Base-by-base conservation (phyloP, 2,113 vertebrate genomes). In the Oncorhynchus nerka region DNA sequence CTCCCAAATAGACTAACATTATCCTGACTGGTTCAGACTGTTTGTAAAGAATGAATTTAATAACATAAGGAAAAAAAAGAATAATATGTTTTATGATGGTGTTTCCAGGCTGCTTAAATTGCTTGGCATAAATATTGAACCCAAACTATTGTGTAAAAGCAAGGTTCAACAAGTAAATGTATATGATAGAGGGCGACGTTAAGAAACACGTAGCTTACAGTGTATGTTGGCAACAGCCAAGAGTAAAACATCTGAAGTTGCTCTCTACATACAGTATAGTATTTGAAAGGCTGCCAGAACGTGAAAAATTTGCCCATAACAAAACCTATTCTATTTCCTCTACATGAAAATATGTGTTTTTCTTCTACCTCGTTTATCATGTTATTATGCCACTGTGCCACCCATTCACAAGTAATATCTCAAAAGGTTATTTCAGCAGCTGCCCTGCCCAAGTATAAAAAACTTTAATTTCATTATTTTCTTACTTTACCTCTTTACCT, bases 351-450 rank as follows among this genome's bases (percentile, higher is more conserved):
- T 1, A 61, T 11, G 8, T 15, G 3, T n/a, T 61, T 61, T 20
- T 22, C n/a, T 24, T n/a, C 6, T 22, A 11, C 20, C 59, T 24
- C n/a, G 2, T 62, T 24, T 22, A 24, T 62, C n/a, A 62, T 8
- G n/a, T 8, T 62, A 22, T 62, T 62, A 5, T 16, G 57, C 26
- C 57, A 64, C 62, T 51, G 64, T 57, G 75, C 20, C 45, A 34
- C 19, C 16, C 24, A 26, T n/a, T 70, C 39, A 48, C 62, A 71
- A 70, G 22, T 9, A 16, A 59, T 70, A 24, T 70, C 68, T 76
- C 75, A 62, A 62, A 76, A 48, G 34, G 69, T 77, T 75, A 16
- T n/a, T 75, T 77, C 24, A 77, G 24, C 20, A 55, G 51, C 51
- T 55, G 5, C 51, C 51, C 51, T 45, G 30, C n/a, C 59, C 20